A percentile compares a stretch with the other conserved stretches of the same genome.
These are phyloP conservation scores for Drosophila lowei DNA, from an alignment of 1,140 invertebrate species.

Conservation along the genomic window DNA sequence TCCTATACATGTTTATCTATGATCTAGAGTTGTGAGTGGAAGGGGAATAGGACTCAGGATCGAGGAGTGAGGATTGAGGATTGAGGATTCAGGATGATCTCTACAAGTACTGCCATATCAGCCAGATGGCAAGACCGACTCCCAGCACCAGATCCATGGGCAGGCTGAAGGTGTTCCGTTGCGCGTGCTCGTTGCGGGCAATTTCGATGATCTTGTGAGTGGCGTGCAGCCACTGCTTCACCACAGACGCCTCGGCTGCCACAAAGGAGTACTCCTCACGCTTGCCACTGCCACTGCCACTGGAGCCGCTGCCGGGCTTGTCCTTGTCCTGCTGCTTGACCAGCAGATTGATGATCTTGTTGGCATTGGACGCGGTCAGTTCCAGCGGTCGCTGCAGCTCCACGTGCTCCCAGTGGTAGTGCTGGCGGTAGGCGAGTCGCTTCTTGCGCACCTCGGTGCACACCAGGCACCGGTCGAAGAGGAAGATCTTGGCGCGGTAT, in stretches of 20 bases:
- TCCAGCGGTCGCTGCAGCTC: constrained; percentile 70
- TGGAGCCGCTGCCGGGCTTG: not conserved
- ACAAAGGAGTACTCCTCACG: constrained; percentile 71
- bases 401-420: constrained; percentile 72
- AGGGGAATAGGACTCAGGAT: constrained; percentile 12
- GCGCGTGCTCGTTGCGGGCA: constrained; percentile 55
- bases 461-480: constrained; percentile 76
- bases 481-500: constrained; percentile 73
- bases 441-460: constrained; percentile 77
- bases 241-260: constrained; percentile 61
- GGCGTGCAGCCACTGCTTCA: constrained; percentile 74
- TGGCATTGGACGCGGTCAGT: constrained; percentile 53
- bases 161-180: constrained; percentile 65
- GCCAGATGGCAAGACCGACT: constrained; percentile 66
- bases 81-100: not conserved
- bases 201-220: constrained; percentile 75
- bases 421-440: constrained; percentile 68
- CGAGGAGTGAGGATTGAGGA: not conserved
- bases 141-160: constrained; percentile 78
- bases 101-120: constrained; percentile 78
- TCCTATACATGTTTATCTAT: constrained; percentile 39
- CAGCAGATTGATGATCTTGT: constrained; percentile 69
- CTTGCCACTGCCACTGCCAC: constrained; percentile 17
- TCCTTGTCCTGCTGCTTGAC: constrained; percentile 66
- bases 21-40: constrained; percentile 33